These are phyloP conservation scores for Pelosia muscerda DNA, from an alignment of 2,888 invertebrate species.

Conservation along the genomic window DNA sequence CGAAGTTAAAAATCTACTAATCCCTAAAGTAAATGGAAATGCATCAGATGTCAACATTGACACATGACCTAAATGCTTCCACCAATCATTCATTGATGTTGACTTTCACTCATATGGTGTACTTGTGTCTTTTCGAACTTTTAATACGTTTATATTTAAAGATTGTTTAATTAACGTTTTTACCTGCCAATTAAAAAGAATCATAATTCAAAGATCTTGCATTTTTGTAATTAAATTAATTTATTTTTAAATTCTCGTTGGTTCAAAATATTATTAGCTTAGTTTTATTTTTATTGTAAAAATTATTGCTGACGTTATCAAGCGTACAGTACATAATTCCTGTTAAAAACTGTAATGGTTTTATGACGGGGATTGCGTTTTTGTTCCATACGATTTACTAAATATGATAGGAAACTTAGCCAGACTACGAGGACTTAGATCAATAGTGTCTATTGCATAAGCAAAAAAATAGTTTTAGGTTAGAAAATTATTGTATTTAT, in stretches of 20 bases:
- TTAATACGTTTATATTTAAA: background rate
- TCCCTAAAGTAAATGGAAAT: background rate
- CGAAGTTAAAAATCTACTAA: background rate
- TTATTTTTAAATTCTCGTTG: background rate
- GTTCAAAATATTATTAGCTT: background rate
- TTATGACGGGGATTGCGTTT: background rate
- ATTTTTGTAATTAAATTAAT: background rate
- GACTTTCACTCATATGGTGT: constrained; percentile 3
- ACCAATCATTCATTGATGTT: background rate
- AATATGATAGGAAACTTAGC: background rate
- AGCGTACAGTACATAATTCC: background rate
- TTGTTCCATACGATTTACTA: background rate
- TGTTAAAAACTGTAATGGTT: background rate
- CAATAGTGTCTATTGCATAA: no score
- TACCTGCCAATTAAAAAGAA: background rate
- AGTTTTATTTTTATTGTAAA: background rate
- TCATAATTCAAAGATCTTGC: background rate
- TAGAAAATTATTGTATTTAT: no score
- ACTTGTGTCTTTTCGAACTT: background rate
- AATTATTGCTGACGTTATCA: background rate
- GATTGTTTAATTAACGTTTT: background rate
- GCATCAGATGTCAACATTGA: constrained; percentile 2
- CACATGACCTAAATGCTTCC: constrained; percentile 2
- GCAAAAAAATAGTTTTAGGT: no score
- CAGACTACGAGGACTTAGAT: background rate